phyloP scores from a whole-genome alignment of 1,140 invertebrate genomes.

The Scaptomyza montana region DNA sequence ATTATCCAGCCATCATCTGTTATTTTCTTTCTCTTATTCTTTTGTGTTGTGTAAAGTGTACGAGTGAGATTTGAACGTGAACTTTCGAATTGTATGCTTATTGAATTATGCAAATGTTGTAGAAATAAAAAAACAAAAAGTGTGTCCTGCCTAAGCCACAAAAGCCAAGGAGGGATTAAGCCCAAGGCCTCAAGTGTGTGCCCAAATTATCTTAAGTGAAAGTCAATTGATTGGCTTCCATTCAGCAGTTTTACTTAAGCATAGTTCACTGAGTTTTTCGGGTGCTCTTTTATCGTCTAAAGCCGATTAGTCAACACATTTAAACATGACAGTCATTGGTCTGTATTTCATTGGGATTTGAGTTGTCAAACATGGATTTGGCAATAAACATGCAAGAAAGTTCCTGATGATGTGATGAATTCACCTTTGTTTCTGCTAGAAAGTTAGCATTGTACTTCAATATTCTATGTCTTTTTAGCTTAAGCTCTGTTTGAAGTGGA shows the following conservation, averaged over 20 bases:
- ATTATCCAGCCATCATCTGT: conserved; percentile 42
- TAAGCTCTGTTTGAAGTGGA: background rate
- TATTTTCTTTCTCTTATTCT: conserved; percentile 8
- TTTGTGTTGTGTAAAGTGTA: conserved; percentile 7
- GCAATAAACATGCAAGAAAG: conserved; percentile 14
- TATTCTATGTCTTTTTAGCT: no score
- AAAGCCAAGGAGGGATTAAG: background rate
- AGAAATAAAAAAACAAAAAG: conserved; percentile 60
- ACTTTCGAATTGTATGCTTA: conserved; percentile 65
- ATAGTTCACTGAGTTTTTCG: conserved; percentile 15
- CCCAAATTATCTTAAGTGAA: conserved; percentile 65
- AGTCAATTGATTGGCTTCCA: conserved; percentile 68
- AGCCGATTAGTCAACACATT: conserved; percentile 50
- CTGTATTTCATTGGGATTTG: conserved; percentile 19
- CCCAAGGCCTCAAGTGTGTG: conserved; percentile 20
- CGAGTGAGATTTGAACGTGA: conserved; percentile 22
- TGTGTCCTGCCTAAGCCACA: conserved; percentile 36
- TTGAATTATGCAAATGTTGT: conserved; percentile 77
- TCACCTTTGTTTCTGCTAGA: background rate
- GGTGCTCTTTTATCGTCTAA: conserved; percentile 30
- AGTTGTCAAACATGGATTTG: conserved; percentile 46
- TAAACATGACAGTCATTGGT: conserved; percentile 24
- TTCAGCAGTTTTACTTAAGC: conserved; percentile 54
- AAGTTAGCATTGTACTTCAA: no score
- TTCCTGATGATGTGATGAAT: conserved; percentile 1